Percentiles rank a stretch among this genome's conserved stretches.
Conservation (phyloP, 2,113 vertebrate genomes). For the Lepisosteus oculatus region DNA sequence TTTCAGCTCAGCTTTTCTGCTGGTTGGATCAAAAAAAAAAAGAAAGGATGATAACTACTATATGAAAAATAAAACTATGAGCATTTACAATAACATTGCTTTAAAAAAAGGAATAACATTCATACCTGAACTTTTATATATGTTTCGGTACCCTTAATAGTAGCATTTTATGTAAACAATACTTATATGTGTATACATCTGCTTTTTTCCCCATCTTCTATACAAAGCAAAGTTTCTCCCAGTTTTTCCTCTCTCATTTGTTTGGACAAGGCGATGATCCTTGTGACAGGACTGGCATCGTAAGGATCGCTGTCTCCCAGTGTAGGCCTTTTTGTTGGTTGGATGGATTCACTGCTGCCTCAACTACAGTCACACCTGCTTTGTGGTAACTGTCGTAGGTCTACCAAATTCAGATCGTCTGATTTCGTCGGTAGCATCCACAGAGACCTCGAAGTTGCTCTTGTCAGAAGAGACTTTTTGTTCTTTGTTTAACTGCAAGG, state of each 20-base stretch:
- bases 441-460: constrained; percentile 2
- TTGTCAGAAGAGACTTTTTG: constrained; percentile 18
- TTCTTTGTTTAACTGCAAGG: constrained; percentile 17
- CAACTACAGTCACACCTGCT: not conserved
- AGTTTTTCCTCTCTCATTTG: constrained; percentile 7
- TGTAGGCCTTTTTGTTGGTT: not conserved
- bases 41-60: constrained; percentile 44
- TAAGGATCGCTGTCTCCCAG: not conserved
- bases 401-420: not conserved
- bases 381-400: not conserved
- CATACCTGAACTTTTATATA: constrained; percentile 56
- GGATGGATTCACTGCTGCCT: not conserved
- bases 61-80: constrained; percentile 35
- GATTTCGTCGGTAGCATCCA: not conserved
- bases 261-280: constrained; percentile 6
- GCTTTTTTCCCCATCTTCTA: constrained; percentile 28
- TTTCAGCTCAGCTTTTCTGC: constrained; percentile 39
- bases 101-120: constrained; percentile 24
- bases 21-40: constrained; percentile 48
- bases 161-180: constrained; percentile 72
- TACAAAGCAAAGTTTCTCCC: constrained; percentile 27
- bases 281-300: not conserved
- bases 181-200: constrained; percentile 40
- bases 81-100: constrained; percentile 24
- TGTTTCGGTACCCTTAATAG: constrained; percentile 65